Evolutionary conservation across 35 echinoderm and acorn worm genomes (phyloP).

Genomic region (Heliocidaris erythrogramma): DNA sequence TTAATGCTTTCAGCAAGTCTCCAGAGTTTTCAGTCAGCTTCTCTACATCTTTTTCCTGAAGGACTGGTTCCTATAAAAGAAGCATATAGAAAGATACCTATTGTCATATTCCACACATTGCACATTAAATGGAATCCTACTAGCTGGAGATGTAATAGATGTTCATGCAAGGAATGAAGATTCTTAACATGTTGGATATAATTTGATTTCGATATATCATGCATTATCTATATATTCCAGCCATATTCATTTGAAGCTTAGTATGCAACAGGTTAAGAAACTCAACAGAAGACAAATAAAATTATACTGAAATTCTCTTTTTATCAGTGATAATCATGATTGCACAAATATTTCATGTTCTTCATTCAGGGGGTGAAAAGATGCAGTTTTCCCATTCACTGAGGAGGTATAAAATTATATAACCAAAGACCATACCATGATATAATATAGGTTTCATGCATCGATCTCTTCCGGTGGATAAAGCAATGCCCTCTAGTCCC

Average conservation of each 20-base stretch:
- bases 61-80: slow-evolving; percentile 65
- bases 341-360: neutral
- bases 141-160: no score
- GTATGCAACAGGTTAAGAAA: neutral
- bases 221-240: no score
- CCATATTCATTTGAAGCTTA: no score
- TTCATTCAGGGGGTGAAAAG: neutral
- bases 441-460: no score
- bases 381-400: neutral
- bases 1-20: slow-evolving; percentile 57
- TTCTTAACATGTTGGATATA: no score
- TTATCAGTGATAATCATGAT: neutral
- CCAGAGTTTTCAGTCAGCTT: slow-evolving; percentile 44
- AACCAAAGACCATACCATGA: no score
- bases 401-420: neutral
- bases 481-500: no score
- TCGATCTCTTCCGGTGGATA: no score
- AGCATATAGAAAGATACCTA: neutral
- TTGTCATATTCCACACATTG: neutral
- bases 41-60: slow-evolving; percentile 51
- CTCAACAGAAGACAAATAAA: neutral
- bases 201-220: no score
- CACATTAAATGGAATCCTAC: neutral
- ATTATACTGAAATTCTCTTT: neutral
- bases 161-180: no score